Base-by-base conservation (phyloP, 2,888 invertebrate genomes). In the Andrena trimmerana region DNA sequence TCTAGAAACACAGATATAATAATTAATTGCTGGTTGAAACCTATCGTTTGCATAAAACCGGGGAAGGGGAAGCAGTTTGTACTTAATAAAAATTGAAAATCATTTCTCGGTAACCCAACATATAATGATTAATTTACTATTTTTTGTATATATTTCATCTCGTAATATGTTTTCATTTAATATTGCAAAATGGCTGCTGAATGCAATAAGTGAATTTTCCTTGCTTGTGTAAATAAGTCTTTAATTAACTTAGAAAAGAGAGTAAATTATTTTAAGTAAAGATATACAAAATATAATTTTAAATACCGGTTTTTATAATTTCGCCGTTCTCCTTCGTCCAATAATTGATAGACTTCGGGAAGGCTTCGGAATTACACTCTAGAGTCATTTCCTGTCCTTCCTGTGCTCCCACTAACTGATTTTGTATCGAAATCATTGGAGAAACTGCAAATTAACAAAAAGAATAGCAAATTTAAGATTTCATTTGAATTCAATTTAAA, bases 321-420 rank as follows among this genome's bases (percentile, higher is more conserved):
- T 97, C 97, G 48, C 97, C 97, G 62, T 95, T 95, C 73, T 96
- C 96, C 89, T 96, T 95, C 71, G 96, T 96, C 98, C 98, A 98
- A 93, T 98, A 98, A 94, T 97, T 98, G 89, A 98, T 97, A 42
- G 98, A 97, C 92, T 97, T 97, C 2, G 98, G 98, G 94, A 96
- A 97, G 0, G 97, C 98, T 90, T 98, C 98, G 0, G 97, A 97
- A 92, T 97, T 96, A 90, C 98, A 98, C 92, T 97, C 97, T 84
- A 98, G 94, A 2, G 96, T 96, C 80, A 97, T 95, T 87, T 96
- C 96, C 76, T 97, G 96, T 20, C 97, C 97, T 77, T 97, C 95
- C 27, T 96, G 96, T 0, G 97, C 97, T 0, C 97, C 98, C 16
- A 98, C 97, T 87, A 98, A 94, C 94, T 97, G 97, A 94, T 97